Evolutionary conservation across 2,113 vertebrate species (phyloP).

Genomic region (Siphamia tubifer): DNA sequence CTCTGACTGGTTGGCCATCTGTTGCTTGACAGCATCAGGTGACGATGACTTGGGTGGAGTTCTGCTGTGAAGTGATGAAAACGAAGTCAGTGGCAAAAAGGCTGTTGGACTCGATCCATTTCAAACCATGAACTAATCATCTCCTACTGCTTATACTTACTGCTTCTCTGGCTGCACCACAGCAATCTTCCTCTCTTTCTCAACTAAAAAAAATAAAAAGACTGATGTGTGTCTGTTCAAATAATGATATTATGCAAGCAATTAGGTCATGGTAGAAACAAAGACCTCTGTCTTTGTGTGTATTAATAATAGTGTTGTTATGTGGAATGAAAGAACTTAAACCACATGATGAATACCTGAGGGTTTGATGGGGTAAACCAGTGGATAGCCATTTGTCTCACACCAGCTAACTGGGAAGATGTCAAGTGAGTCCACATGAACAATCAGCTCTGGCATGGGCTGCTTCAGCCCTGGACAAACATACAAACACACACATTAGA

Average conservation of each 20-base stretch:
- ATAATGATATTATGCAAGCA: background rate
- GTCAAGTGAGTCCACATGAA: slow-evolving; percentile 93
- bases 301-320: background rate
- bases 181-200: slow-evolving; percentile 91
- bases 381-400: slow-evolving; percentile 96
- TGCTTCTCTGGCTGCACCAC: slow-evolving; percentile 96
- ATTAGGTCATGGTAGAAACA: background rate
- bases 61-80: slow-evolving; percentile 58
- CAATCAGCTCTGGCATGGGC: slow-evolving; percentile 89
- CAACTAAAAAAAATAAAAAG: slow-evolving; percentile 76
- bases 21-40: slow-evolving; percentile 74
- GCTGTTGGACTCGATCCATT: background rate
- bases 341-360: slow-evolving; percentile 78
- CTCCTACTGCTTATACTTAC: slow-evolving; percentile 81
- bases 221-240: background rate
- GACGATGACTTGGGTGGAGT: slow-evolving; percentile 69
- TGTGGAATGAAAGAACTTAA: background rate
- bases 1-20: slow-evolving; percentile 71
- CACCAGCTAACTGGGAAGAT: slow-evolving; percentile 98
- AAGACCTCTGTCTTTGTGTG: background rate
- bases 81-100: slow-evolving; percentile 4
- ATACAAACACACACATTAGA: background rate
- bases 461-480: slow-evolving; percentile 86
- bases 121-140: background rate
- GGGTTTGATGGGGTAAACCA: slow-evolving; percentile 88